Evolutionary conservation across 2,888 invertebrate species (phyloP).

Genomic region (Chironomus riparius): DNA sequence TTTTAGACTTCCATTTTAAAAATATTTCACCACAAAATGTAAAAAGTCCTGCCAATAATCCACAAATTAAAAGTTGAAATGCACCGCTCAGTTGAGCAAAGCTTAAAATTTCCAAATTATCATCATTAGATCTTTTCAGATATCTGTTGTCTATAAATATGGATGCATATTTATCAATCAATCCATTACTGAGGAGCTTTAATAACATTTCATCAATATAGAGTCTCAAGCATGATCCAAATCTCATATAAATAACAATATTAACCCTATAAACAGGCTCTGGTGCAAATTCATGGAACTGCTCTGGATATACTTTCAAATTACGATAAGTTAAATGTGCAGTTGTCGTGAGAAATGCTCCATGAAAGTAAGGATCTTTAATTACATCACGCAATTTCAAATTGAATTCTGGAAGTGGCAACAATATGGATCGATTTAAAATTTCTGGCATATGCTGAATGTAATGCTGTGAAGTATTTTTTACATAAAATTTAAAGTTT

Average conservation of each 20-base stretch:
- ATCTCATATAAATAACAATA: constrained; percentile 1
- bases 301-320: background rate
- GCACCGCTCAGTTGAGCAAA: background rate
- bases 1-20: too few species aligned
- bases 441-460: background rate
- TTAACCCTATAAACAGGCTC: background rate
- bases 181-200: background rate
- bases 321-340: constrained; percentile 5
- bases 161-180: background rate
- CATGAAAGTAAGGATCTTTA: background rate
- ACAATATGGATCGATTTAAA: background rate
- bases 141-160: background rate
- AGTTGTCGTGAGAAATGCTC: background rate
- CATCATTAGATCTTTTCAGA: background rate
- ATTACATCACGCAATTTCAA: background rate
- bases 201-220: background rate
- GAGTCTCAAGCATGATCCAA: background rate
- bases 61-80: background rate
- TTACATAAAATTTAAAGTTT: constrained; percentile 15
- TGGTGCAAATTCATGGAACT: background rate
- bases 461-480: background rate
- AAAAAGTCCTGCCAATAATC: background rate
- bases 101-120: background rate
- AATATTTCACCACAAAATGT: too few species aligned
- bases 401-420: background rate